Conservation (phyloP, 2,797 vertebrate species). For the Spheniscus humboldti region DNA sequence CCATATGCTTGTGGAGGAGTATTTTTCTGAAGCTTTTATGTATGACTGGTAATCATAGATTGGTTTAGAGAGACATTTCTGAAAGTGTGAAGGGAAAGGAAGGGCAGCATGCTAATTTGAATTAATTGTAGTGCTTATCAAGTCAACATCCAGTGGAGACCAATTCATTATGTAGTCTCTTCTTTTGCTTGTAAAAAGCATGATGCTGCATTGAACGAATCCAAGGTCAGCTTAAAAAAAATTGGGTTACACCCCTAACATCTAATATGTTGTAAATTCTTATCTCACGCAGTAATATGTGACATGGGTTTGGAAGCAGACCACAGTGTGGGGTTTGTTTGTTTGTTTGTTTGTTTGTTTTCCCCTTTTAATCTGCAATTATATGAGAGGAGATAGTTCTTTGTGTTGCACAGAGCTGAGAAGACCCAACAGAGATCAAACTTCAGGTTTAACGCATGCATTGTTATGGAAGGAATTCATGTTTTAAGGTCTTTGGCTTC, state of each 20-base stretch:
- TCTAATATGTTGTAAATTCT: neutral
- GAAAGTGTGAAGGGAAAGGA: conserved; percentile 59
- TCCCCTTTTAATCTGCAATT: neutral
- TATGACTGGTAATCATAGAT: conserved; percentile 58
- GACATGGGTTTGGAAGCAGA: neutral
- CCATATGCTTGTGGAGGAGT: conserved; percentile 66
- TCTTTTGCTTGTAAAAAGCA: neutral
- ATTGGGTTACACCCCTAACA: neutral
- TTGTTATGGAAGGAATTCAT: accelerated
- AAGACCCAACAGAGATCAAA: neutral
- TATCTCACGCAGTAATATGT: neutral
- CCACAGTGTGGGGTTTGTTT: neutral
- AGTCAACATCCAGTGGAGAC: conserved; percentile 32
- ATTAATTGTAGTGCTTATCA: conserved; percentile 47
- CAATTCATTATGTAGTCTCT: neutral
- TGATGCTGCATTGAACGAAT: neutral
- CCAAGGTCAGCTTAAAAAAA: neutral
- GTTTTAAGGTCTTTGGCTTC: neutral
- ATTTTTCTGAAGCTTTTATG: conserved; percentile 59
- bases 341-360: neutral
- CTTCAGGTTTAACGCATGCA: neutral
- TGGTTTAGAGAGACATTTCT: conserved; percentile 53
- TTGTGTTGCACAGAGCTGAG: neutral
- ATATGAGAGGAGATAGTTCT: neutral
- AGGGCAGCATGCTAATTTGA: conserved; percentile 44